phyloP scores from a whole-genome alignment of 2,888 invertebrate genomes.

The Brenthis hecate region DNA sequence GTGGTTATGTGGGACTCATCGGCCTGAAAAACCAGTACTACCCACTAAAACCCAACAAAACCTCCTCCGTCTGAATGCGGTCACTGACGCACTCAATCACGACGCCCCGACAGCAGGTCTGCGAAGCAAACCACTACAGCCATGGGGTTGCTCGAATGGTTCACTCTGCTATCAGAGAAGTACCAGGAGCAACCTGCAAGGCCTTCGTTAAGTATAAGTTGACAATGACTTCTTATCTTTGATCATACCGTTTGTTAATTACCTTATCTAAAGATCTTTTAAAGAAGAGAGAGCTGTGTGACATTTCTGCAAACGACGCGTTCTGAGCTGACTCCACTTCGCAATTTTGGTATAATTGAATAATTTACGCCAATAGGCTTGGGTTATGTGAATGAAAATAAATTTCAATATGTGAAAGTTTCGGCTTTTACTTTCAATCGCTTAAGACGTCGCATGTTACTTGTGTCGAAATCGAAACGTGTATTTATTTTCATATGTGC shows the following conservation, averaged over 20 bases:
- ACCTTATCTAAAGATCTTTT: background rate
- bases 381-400: slow-evolving; percentile 8
- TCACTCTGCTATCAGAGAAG: too few relatives aligned
- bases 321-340: background rate
- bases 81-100: too few relatives aligned
- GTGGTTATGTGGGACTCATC: too few relatives aligned
- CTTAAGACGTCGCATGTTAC: background rate
- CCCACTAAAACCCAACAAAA: too few relatives aligned
- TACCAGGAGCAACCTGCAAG: too few relatives aligned
- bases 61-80: too few relatives aligned
- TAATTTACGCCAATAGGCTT: slow-evolving; percentile 1
- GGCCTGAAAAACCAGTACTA: too few relatives aligned
- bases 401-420: slow-evolving; percentile 9
- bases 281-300: background rate
- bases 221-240: too few relatives aligned
- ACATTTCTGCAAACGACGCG: background rate
- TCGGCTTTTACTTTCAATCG: slow-evolving; percentile 1
- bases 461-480: background rate
- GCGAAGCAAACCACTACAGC: too few relatives aligned
- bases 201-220: too few relatives aligned
- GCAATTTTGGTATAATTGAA: slow-evolving; percentile 10
- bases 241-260: background rate
- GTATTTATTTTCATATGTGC: background rate
- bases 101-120: too few relatives aligned
- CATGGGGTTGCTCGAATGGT: too few relatives aligned